Conservation (phyloP, 1,140 invertebrate genomes). For the Habropoda laboriosa region DNA sequence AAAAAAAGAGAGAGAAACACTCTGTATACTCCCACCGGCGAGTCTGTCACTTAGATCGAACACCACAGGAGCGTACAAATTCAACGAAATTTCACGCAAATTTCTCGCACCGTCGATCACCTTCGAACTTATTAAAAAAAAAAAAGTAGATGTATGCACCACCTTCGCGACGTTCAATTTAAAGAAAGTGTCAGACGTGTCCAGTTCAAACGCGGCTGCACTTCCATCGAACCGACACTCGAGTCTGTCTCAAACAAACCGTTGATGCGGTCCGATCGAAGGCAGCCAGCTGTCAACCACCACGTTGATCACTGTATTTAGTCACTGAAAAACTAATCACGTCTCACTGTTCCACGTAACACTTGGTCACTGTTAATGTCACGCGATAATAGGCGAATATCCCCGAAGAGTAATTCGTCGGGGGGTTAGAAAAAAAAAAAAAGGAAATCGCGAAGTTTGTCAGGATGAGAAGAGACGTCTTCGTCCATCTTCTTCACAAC, state of each 20-base stretch:
- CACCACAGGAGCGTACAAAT: neutral
- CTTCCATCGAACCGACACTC: slow-evolving; percentile 59
- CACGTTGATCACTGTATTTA: slow-evolving; percentile 12
- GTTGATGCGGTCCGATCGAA: slow-evolving; percentile 61
- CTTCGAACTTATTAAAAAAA: neutral
- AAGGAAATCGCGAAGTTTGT: too few species aligned
- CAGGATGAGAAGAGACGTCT: neutral
- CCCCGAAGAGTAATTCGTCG: too few species aligned
- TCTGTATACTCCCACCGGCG: neutral
- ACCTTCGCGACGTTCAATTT: slow-evolving; percentile 65
- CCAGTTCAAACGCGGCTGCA: slow-evolving; percentile 72
- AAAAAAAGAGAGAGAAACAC: neutral
- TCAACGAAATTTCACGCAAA: neutral
- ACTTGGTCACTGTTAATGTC: too few species aligned
- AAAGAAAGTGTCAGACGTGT: slow-evolving; percentile 55
- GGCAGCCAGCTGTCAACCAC: slow-evolving; percentile 60
- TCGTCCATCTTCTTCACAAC: neutral
- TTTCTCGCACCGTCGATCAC: neutral
- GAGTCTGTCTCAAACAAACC: neutral
- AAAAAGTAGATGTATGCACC: slow-evolving; percentile 52
- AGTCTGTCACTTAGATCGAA: neutral
- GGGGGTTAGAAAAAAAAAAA: too few species aligned
- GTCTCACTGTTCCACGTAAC: neutral
- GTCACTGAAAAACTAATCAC: neutral
- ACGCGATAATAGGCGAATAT: too few species aligned